Base-by-base conservation (phyloP, 2,113 vertebrate genomes). In the Solea senegalensis region DNA sequence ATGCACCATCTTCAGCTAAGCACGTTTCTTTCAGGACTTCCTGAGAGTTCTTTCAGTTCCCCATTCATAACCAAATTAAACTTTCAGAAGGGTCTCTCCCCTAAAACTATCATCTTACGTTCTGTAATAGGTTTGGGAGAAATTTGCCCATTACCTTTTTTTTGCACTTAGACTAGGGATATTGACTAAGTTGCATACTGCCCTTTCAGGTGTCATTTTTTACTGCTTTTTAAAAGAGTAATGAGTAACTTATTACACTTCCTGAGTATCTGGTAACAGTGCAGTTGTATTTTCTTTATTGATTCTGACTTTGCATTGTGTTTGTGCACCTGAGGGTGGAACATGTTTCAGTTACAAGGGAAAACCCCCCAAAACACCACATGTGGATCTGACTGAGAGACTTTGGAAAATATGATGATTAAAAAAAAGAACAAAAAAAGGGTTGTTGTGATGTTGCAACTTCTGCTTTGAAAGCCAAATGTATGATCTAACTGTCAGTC, bases 21-120 rank as follows among this genome's bases (percentile, higher is more conserved):
- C 26, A 8, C 46, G 3, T 15, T 60, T 50, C 69, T 58, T 79
- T 65, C 21, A 48, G 14, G 43, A 83, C 83, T 91, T 89, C 86
- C 89, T 90, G 85, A 78, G 40, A 61, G 58, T 39, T 44, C 5
- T 84, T 44, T 86, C 81, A 82, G 74, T 87, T 86, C 84, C 74
- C 78, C 57, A 44, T 50, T 76, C 2, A 48, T 41, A 9, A 26
- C 64, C 1, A 11, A 0, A 51, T 34, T 34, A 3, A 34, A 34
- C 46, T 0, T 57, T 65, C 13, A 64, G 3, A 8, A 15, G 43
- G 54, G 44, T 44, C 21, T 51, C 21, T 40, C 43, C 13, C 53
- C 40, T 41, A n/a, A 9, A 46, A 55, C 12, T 9, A 11, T 8
- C n/a, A 28, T 11, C 1, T 59, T n/a, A 21, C 21, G 21, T 21